Base-by-base conservation (phyloP, 2,113 vertebrate genomes). In the Muntiacus muntjak region DNA sequence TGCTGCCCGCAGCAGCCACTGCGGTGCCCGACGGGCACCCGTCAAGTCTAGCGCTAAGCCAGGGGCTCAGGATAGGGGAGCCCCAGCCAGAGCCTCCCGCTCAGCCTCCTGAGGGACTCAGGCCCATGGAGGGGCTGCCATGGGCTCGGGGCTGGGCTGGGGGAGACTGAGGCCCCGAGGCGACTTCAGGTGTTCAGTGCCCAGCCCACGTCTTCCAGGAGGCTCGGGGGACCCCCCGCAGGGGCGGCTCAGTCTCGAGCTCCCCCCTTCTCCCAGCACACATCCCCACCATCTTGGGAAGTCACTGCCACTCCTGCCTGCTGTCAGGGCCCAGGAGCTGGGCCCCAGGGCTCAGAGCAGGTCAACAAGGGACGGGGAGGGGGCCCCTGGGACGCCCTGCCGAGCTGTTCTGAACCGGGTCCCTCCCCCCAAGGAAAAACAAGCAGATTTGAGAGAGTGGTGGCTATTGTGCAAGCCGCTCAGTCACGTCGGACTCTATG, bases 1-100 rank as follows among this genome's bases (percentile, higher is more conserved):
- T 58, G 47, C 16, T 6, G 71, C 67, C 6, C 36, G 47, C 54
- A 0, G 3, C 0, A 0, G 81, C 58, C 3, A 0, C 62, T 33
- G 0, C 7, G 2, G 6, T 33, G 28, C 54, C 45, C 5, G 0
- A 1, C 0, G 2, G 14, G 13, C 11, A 45, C 45, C 55, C 8
- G 2, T 45, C 14, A 4, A 40, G 62, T 57, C 30, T 7, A 4
- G 15, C 13, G 17, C 30, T 36, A 2, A 62, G 47, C 76, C 79
- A 23, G 40, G 40, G 57, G 10, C 13, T 30, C 60, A n/a, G 60
- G 89, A 62, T 17, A 1, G 14, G 12, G 25, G 26, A 23, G 19
- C 19, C 64, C 45, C 1, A 47, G 50, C 45, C n/a, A 52, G 30
- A 43, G 33, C 28, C 54, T 36, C 19, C 62, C 2, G 15, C 8